These are phyloP conservation scores for Leptinotarsa lineolata DNA, from an alignment of 1,140 invertebrate genomes.

Conservation along the genomic window DNA sequence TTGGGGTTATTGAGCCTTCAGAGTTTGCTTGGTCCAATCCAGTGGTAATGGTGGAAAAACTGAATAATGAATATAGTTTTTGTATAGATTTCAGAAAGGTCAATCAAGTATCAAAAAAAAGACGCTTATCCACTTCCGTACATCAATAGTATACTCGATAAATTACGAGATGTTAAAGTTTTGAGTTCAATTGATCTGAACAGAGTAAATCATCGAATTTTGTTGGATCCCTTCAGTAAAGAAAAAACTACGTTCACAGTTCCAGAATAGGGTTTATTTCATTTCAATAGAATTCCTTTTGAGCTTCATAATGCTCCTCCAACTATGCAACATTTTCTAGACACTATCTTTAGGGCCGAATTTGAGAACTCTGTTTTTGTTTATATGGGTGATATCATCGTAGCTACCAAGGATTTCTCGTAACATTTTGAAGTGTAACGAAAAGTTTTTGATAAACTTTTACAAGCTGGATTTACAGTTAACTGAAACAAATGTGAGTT, in stretches of 20 bases:
- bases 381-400: constrained; percentile 12
- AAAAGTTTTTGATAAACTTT: background rate
- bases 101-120: constrained; percentile 44
- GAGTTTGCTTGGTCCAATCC: constrained; percentile 34
- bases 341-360: background rate
- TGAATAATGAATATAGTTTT: constrained; percentile 46
- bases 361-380: constrained; percentile 1
- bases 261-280: too few relatives aligned
- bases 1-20: constrained; percentile 22
- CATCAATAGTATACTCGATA: constrained; percentile 41
- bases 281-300: too few relatives aligned
- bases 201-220: too few relatives aligned
- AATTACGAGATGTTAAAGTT: constrained; percentile 14
- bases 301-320: constrained; percentile 27
- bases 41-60: constrained; percentile 50
- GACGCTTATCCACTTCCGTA: constrained; percentile 43
- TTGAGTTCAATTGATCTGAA: too few relatives aligned
- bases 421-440: background rate
- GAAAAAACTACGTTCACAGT: too few relatives aligned
- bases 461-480: constrained; percentile 5
- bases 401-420: background rate
- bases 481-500: too few relatives aligned
- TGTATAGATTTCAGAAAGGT: constrained; percentile 52
- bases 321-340: constrained; percentile 44
- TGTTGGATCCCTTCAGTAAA: too few relatives aligned